Conservation (phyloP, 1,140 invertebrate species). For the Drosophila orena region DNA sequence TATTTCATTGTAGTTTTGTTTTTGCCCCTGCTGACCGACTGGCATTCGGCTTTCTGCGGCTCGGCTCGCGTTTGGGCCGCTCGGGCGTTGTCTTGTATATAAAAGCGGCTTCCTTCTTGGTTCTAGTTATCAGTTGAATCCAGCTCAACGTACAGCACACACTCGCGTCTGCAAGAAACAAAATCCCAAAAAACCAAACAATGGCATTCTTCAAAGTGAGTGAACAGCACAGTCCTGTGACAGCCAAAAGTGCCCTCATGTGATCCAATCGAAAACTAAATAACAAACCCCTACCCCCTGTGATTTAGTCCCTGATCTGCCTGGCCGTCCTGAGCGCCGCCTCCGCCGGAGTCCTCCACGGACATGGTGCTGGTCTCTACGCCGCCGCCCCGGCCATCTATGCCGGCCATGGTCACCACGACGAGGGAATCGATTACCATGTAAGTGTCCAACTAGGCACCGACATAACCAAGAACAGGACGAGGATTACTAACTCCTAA, state of each 20-base stretch:
- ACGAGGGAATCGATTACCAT: constrained; percentile 81
- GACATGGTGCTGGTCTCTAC: constrained; percentile 66
- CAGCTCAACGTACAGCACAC: constrained; percentile 74
- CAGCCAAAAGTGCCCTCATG: constrained; percentile 6
- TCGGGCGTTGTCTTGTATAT: constrained; percentile 84
- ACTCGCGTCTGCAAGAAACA: constrained; percentile 50
- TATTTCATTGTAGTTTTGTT: constrained; percentile 1
- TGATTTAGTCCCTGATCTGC: constrained; percentile 79
- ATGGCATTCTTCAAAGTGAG: constrained; percentile 85
- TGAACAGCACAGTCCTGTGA: constrained; percentile 33
- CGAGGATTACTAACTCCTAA: background rate
- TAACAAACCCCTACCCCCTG: constrained; percentile 6
- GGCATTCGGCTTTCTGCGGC: constrained; percentile 47
- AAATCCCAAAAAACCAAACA: constrained; percentile 40
- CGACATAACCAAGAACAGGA: background rate
- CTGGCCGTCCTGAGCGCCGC: constrained; percentile 82
- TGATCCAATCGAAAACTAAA: constrained; percentile 2
- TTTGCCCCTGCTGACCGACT: constrained; percentile 56
- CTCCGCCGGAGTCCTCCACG: constrained; percentile 78
- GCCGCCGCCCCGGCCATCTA: constrained; percentile 65
- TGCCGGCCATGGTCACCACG: constrained; percentile 66
- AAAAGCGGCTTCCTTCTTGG: constrained; percentile 84
- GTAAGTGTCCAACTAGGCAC: constrained; percentile 44
- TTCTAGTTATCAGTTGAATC: constrained; percentile 85
- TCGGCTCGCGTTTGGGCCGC: constrained; percentile 57